Evolutionary conservation across 2,797 vertebrate genomes (phyloP), one percentile per base, ranked within the genome.

Genomic region (Cichlasoma orientale): DNA sequence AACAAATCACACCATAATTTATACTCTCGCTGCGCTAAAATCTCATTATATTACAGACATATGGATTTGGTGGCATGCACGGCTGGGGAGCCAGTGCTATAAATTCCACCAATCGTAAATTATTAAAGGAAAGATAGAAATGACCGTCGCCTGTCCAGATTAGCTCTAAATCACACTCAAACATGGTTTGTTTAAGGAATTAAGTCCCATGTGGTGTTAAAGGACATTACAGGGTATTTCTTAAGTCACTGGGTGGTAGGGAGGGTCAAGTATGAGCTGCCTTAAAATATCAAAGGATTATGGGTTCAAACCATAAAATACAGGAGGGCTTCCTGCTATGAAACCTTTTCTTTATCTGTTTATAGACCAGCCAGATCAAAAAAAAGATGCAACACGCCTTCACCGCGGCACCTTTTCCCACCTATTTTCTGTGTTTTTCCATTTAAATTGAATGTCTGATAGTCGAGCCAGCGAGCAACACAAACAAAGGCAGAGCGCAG

Each of bases 31-130:
- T 95, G 96, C 95, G 91, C 97, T 98, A 98, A 99, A 99, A 99
- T 98, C 98, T 98, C 97, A 98, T 99, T 99, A 99, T 98, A 93
- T 93, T 89, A 98, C 97, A 97, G 97, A 97, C 97, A 98, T 99
- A 98, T 96, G 96, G 97, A 98, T 98, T 97, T 95, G 97, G 96
- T 95, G 96, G 96, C 95, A 95, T 94, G 96, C 96, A 95, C 93
- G 96, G 96, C 96, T 95, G 80, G 80, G 81, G 80, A 92, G 85
- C 87, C 36, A 10, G 57, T 50, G 95, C 96, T 96, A 97, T 99
- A 98, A 98, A 99, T 98, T 97, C 97, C 97, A 95, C 95, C 95
- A 94, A 95, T 97, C 96, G 97, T 99, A 98, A 99, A 99, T 98
- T 97, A 99, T 98, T 98, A 96, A 98, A 96, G 96, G 93, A 96